Base-by-base conservation (phyloP, 2,113 vertebrate genomes). In the Oreotrochilus melanogaster region DNA sequence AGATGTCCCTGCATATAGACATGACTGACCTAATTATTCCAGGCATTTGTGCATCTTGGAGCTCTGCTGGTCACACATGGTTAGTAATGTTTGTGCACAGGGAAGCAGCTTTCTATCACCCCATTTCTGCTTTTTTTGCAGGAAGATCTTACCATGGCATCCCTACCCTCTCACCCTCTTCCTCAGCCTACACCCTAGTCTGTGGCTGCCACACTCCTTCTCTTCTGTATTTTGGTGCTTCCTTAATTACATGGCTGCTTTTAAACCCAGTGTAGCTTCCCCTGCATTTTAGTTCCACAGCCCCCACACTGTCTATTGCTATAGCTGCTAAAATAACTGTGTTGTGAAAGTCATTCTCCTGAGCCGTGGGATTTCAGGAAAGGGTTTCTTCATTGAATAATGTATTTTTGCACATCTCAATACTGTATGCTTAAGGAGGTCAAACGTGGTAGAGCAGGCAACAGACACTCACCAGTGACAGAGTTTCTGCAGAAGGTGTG, bases 11-110 rank as follows among this genome's bases (percentile, higher is more conserved):
- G 86, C 24, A 30, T 72, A 57, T 67, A 94, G 93, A 86, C 58
- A 69, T 0, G 2, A 28, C 81, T 94, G 93, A 95, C 93, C 87
- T 92, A 83, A 95, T 95, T 95, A 86, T 93, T 93, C 62, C 74
- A 62, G 78, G 78, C 51, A 0, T 86, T 82, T 76, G 54, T 85
- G 93, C 45, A 19, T 88, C 87, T 62, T 43, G 71, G 73, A 93
- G 78, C 74, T 69, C 56, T 58, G 62, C 62, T 62, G 78, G 74
- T 88, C 94, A 89, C 71, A 87, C 95, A 66, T 28, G 47, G 50
- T 91, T 95, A 86, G 60, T 54, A 65, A 76, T 11, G 6, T 37
- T 27, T 12, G 37, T 78, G 81, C 51, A 79, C 56, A 80, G 0
- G 4, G 70, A 88, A 33, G 66, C 27, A 54, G 5, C 62, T 93